Conservation (phyloP, 2,888 invertebrate species). For the Ophion ellenae region DNA sequence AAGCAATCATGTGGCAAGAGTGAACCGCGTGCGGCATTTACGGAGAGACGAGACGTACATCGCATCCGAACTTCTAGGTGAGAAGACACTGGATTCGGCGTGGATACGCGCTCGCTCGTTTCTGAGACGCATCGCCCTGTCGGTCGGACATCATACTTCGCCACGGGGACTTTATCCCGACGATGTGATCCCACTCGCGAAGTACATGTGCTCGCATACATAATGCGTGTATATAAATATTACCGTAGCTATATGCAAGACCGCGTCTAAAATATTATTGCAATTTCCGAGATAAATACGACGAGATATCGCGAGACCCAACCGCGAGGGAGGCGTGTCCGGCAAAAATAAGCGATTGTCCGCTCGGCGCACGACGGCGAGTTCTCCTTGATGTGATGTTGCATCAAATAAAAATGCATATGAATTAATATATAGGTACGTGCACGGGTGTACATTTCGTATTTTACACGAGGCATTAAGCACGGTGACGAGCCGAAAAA, state of each 20-base stretch:
- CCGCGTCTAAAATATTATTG: conserved; percentile 61
- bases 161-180: conserved; percentile 29
- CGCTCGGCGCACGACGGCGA: conserved; percentile 12
- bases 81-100: background rate
- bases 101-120: conserved; percentile 17
- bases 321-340: conserved; percentile 63
- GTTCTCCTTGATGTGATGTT: conserved; percentile 41
- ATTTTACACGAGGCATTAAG: background rate
- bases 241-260: background rate
- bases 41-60: background rate
- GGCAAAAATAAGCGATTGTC: conserved; percentile 58
- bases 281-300: conserved; percentile 66
- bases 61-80: background rate
- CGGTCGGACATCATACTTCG: conserved; percentile 44
- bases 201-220: conserved; percentile 2
- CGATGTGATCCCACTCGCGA: conserved; percentile 6
- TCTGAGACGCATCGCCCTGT: conserved; percentile 26
- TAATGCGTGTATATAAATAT: conserved; percentile 1
- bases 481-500: too few species aligned
- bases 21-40: too few species aligned
- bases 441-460: background rate
- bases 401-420: conserved; percentile 28
- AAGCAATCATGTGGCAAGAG: too few species aligned
- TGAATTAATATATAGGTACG: background rate
- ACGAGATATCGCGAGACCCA: conserved; percentile 48